Evolutionary conservation across 2,888 invertebrate genomes (phyloP).

Genomic region (Cryptocephalus moraei): DNA sequence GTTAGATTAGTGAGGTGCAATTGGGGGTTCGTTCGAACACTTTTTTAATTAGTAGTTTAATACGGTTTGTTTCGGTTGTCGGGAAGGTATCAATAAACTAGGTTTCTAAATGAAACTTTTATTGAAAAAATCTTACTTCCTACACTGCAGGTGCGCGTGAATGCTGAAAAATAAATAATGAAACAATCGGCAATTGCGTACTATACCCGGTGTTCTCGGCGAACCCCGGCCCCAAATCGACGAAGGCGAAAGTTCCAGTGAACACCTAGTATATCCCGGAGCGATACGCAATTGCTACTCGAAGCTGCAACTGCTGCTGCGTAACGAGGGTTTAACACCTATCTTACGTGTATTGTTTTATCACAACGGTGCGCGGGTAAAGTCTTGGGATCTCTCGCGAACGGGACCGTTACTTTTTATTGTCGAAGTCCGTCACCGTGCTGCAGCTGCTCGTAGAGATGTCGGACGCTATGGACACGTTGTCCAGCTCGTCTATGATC

Average conservation of each 20-base stretch:
- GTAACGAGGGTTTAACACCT: no score
- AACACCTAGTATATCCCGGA: constrained; percentile 28
- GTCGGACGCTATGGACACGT: constrained; percentile 32
- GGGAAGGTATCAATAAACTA: no score
- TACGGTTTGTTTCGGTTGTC: no score
- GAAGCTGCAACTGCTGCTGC: no score
- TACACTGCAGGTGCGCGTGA: background rate
- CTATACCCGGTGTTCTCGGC: constrained; percentile 31
- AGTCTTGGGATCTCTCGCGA: no score
- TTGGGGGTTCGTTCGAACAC: constrained; percentile 18
- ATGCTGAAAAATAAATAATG: constrained; percentile 7
- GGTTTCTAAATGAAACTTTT: no score
- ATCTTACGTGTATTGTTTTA: constrained; percentile 1
- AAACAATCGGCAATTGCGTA: constrained; percentile 27
- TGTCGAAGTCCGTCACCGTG: constrained; percentile 24
- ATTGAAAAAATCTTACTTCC: constrained; percentile 1
- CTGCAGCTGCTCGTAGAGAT: constrained; percentile 29
- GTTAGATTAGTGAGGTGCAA: constrained; percentile 20
- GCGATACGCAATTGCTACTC: constrained; percentile 25
- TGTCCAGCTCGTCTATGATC: constrained; percentile 38
- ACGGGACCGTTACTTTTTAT: constrained; percentile 4
- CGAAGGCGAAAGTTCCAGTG: background rate
- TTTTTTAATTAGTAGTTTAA: no score
- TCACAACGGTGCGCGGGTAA: background rate
- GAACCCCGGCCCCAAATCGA: background rate